phyloP scores from a whole-genome alignment of 2,797 vertebrate species.

The Pitangus sulphuratus region DNA sequence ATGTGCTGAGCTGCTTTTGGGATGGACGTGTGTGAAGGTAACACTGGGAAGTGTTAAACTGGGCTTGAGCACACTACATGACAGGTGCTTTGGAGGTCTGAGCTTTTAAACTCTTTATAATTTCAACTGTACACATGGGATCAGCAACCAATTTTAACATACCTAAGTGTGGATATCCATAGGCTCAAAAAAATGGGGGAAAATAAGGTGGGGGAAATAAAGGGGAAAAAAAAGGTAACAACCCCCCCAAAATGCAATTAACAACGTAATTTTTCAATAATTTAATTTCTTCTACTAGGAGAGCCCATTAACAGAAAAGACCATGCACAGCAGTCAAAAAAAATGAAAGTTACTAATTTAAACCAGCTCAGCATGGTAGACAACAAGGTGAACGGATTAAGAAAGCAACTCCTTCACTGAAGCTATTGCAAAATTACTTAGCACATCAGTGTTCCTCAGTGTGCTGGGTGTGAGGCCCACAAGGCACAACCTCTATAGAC shows the following conservation, averaged over 20 bases:
- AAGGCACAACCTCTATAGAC: neutral
- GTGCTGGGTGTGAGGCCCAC: neutral
- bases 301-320: neutral
- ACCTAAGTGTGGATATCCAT: neutral
- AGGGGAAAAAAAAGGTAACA: neutral
- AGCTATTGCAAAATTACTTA: neutral
- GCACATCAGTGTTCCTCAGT: neutral
- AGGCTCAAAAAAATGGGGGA: neutral
- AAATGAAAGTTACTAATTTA: neutral
- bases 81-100: neutral
- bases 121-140: neutral
- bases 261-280: neutral
- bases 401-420: neutral
- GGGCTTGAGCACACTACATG: neutral
- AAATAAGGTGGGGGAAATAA: neutral
- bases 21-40: accelerated
- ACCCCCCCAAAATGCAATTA: accelerated
- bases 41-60: neutral
- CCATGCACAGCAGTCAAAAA: neutral
- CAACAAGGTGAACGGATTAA: neutral
- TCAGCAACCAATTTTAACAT: neutral
- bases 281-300: neutral
- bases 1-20: neutral
- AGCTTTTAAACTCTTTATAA: neutral
- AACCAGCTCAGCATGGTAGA: neutral